A percentile compares a stretch with the other conserved stretches of the same genome.
Conservation (phyloP, 2,888 invertebrate species). For the Teleiodes luculella region DNA sequence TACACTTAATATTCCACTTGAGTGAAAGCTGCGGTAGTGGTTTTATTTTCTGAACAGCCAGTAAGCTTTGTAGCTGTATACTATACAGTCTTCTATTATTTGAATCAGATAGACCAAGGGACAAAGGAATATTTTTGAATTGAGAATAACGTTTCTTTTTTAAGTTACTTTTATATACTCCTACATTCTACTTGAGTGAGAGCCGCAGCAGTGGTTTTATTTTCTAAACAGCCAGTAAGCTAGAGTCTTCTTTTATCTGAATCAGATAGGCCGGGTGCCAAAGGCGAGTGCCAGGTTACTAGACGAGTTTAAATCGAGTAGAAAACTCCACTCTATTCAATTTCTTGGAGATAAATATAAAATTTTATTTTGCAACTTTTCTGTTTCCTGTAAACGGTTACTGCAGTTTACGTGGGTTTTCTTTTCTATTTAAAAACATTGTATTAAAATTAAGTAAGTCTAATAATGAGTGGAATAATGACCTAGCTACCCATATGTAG, state of each 20-base stretch:
- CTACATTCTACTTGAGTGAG: not conserved
- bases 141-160: too few relatives aligned
- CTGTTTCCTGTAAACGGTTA: too few relatives aligned
- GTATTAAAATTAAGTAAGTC: too few relatives aligned
- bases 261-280: constrained; percentile 9
- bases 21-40: too few relatives aligned
- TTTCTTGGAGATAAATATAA: not conserved
- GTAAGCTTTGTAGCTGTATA: too few relatives aligned
- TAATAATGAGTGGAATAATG: too few relatives aligned
- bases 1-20: too few relatives aligned
- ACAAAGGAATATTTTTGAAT: too few relatives aligned
- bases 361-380: not conserved
- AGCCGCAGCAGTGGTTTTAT: not conserved
- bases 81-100: not conserved
- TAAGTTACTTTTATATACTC: too few relatives aligned
- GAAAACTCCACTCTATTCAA: constrained; percentile 4
- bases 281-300: not conserved
- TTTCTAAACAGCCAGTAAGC: not conserved
- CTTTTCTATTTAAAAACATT: too few relatives aligned
- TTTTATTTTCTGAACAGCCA: not conserved
- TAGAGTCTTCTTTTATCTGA: constrained; percentile 1
- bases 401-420: too few relatives aligned
- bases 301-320: not conserved
- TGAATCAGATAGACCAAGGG: constrained; percentile 8
- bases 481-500: too few relatives aligned